Evolutionary conservation across 1,140 invertebrate species (phyloP), one percentile per base, ranked within the genome.

Genomic region (Drosophila leontia): DNA sequence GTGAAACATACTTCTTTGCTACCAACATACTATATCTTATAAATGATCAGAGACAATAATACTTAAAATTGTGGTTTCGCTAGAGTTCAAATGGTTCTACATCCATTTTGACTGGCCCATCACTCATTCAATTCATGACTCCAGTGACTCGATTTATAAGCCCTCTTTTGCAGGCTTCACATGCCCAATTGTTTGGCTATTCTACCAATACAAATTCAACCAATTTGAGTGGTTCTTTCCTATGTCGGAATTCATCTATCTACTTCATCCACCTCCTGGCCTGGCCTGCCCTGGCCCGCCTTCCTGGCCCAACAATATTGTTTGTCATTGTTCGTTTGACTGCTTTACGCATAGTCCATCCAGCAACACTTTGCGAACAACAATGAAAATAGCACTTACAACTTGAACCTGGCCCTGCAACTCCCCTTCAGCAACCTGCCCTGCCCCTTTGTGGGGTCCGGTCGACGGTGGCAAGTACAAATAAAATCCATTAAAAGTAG

Each of bases 401-500:
- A 78, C 76, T 78, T 70, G 57, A 78, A 78, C 67, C 65, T 41
- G 47, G 39, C 58, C 72, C 70, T 59, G 58, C 44, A 69, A 51
- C 61, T 51, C 34, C n/a, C 50, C n/a, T 41, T 29, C 26, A 29
- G 26, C 26, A 29, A 29, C 26, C 23, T 6, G 26, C 26, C 32
- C 17, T 12, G 23, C 15, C 47, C 47, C 44, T 19, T n/a, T 19
- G 42, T n/a, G 48, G 51, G 19, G 34, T 71, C 13, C 58, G 45
- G 44, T 29, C 67, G 55, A 61, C 83, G 63, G 83, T 78, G 81
- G 81, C 84, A 87, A 84, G 80, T 88, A 87, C 84, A 87, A 88
- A 87, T 90, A 87, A 87, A 87, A 88, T 87, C 84, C 84, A 87
- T 87, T 87, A 87, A 83, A 87, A 82, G 79, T 80, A 80, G 79